Evolutionary conservation across 1,140 invertebrate genomes (phyloP), one percentile per base, ranked within the genome.

Genomic region (Drosophila ambigua): DNA sequence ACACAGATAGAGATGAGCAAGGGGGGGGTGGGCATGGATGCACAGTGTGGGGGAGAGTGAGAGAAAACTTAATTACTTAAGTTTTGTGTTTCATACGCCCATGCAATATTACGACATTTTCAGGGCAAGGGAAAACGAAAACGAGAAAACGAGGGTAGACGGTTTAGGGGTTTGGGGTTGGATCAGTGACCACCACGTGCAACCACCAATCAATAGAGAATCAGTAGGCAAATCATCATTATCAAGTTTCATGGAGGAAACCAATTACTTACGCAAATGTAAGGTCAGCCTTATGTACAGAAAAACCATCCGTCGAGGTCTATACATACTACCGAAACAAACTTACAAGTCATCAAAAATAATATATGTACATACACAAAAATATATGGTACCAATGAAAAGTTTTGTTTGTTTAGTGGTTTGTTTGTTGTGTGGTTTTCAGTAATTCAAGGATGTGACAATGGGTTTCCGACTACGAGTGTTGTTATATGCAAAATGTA

Each of bases 261-360:
- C 72, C 72, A 77, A 77, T 77, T 77, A 77, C 73, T 77, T 77
- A 76, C 55, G 51, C 72, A 62, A 39, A 39, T 66, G 44, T 85
- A 77, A 66, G 78, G 78, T 81, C 72, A 79, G 51, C 57, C 28
- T 16, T 51, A 51, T n/a, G 26, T 16, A 57, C 9, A 23, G 60
- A 78, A 72, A 74, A 68, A 24, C 64, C 51, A 69, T 23, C 26
- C 81, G 59, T 39, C 35, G 35, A 72, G 84, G 72, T 66, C 79
- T 72, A 35, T 15, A 39, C 24, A 46, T 28, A 20, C 23, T 52
- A 45, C 41, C 53, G 24, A 58, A 60, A 58, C 26, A 79, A 79
- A 79, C 71, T 13, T 61, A 68, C 77, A 75, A 79, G 77, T 79
- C 77, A 79, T 79, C 60, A 66, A 77, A 81, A 77, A 82, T 77